Evolutionary conservation across 2,888 invertebrate species (phyloP), one percentile per base, ranked within the genome.

Genomic region (Amphipoea oculea): DNA sequence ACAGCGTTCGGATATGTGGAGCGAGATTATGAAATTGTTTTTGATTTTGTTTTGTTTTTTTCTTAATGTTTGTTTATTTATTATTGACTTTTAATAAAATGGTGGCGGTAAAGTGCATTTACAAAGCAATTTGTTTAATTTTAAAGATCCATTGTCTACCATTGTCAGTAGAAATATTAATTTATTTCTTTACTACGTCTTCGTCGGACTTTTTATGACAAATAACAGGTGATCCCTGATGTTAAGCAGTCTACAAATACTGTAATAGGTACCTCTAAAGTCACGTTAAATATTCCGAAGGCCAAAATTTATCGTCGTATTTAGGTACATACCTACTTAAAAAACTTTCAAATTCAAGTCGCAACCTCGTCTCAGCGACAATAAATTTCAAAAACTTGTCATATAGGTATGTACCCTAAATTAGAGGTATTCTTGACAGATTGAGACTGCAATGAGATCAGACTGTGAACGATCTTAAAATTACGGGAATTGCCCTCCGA

Each of bases 1-100:
- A 51, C 81, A 4, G 40, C 20, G 76, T 71, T 85, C 75, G 73
- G 68, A 76, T 76, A 81, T 77, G 66, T 54, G 4, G 51, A n/a
- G 6, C 48, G 63, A 57, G 29, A 79, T 51, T 54, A 14, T 51
- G 3, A 42, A 12, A 57, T 69, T 60, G 29, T 78, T 70, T 82
- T 70, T 73, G 51, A 42, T 54, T 68, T n/a, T 29, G 45, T 69
- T 76, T 69, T 70, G n/a, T 65, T 57, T 62, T 62, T 36, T 23
- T n/a, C 0, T n/a, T 48, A 14, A 0, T 23, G 36, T 42, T 42
- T 74, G 14, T 69, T 51, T n/a, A n/a, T 14, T 54, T 17, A 42
- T 40, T 40, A 40, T 40, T 54, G 54, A n/a, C 20, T 69, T 83
- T 54, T 67, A 76, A 14, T 66, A 66, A n/a, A n/a, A 51, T 51